Evolutionary conservation across 2,113 vertebrate genomes (phyloP).

Genomic region (Atractosteus spatula): DNA sequence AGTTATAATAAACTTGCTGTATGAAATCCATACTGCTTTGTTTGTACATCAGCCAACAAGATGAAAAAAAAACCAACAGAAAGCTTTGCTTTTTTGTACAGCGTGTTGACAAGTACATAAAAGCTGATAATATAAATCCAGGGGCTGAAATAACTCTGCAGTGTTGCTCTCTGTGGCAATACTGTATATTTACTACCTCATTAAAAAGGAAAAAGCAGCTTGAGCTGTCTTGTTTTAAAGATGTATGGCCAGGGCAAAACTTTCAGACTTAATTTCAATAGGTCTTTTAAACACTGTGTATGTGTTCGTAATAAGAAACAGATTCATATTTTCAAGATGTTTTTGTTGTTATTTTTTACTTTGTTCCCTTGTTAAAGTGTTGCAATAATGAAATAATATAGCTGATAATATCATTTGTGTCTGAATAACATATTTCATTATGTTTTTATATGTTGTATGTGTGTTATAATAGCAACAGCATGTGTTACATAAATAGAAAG

Average conservation of each 20-base stretch:
- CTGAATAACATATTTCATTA: too few species aligned
- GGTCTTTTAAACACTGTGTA: conserved; percentile 41
- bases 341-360: conserved; percentile 61
- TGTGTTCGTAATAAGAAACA: conserved; percentile 61
- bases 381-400: too few species aligned
- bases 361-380: conserved; percentile 56
- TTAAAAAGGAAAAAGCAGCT: conserved; percentile 56
- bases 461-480: too few species aligned
- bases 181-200: conserved; percentile 73
- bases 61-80: conserved; percentile 32
- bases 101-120: conserved; percentile 86
- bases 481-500: too few species aligned
- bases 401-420: too few species aligned
- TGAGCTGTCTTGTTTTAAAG: conserved; percentile 44
- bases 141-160: conserved; percentile 64
- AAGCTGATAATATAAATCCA: conserved; percentile 80
- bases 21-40: conserved; percentile 59
- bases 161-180: conserved; percentile 70
- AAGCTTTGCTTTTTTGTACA: conserved; percentile 41
- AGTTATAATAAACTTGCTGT: conserved; percentile 69
- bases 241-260: conserved; percentile 41
- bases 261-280: conserved; percentile 41
- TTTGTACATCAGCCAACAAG: conserved; percentile 54
- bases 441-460: too few species aligned
- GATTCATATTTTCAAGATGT: conserved; percentile 52